Evolutionary conservation across 2,113 vertebrate species (phyloP).

Genomic region (Hyaena hyaena): DNA sequence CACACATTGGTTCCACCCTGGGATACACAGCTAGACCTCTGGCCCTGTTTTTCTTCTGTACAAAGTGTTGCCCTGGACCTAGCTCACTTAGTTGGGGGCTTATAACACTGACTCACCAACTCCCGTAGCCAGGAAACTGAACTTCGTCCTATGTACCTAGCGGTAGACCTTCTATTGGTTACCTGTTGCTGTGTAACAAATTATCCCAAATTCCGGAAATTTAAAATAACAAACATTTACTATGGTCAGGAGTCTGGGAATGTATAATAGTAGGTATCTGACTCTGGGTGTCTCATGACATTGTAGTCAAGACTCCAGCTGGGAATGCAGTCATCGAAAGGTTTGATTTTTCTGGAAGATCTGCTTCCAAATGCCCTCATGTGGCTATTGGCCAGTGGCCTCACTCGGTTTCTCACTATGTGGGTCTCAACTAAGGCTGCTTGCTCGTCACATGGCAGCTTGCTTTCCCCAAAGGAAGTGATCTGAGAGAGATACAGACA

Average conservation of each 20-base stretch:
- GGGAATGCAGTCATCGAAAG: not conserved
- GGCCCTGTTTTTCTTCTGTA: not conserved
- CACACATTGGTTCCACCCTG: not conserved
- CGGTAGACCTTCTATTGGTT: not conserved
- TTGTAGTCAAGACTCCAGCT: not conserved
- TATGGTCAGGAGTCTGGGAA: not conserved
- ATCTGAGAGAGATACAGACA: not conserved
- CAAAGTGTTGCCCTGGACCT: not conserved
- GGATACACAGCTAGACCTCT: not conserved
- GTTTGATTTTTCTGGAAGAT: not conserved
- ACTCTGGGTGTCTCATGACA: not conserved
- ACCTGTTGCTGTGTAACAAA: not conserved
- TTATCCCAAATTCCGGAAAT: not conserved
- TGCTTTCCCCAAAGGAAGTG: not conserved
- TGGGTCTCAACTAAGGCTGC: not conserved
- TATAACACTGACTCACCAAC: not conserved
- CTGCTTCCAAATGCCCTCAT: not conserved
- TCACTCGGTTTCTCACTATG: not conserved
- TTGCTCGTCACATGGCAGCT: not conserved
- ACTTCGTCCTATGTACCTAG: rapidly evolving
- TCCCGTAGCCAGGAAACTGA: not conserved
- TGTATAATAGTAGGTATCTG: not conserved
- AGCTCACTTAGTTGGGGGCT: not conserved
- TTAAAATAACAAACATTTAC: not conserved
- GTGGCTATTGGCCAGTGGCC: not conserved